Percentiles rank a stretch among this genome's conserved stretches.
These are phyloP conservation scores for Escarpia spicata DNA, from an alignment of 2,888 invertebrate genomes.

Conservation along the genomic window DNA sequence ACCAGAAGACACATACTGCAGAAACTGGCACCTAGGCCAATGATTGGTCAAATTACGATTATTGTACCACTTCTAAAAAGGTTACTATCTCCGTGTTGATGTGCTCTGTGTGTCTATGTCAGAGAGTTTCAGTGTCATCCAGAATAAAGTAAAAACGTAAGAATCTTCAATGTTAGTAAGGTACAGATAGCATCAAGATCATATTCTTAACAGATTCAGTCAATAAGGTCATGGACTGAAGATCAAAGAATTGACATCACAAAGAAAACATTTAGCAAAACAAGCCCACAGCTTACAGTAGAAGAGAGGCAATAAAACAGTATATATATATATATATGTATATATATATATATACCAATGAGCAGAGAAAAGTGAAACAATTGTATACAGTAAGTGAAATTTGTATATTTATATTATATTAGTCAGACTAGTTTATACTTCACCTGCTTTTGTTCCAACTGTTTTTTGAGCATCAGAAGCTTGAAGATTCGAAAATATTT, in stretches of 20 bases:
- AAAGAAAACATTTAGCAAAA: not conserved
- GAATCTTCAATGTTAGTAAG: not conserved
- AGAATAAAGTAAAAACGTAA: not conserved
- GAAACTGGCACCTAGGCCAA: not conserved
- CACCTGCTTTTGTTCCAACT: conserved; percentile 80
- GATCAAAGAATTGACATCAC: not conserved
- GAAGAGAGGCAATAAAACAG: not conserved
- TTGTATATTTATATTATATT: too few relatives aligned
- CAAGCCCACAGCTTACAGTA: not conserved
- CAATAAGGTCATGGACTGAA: not conserved
- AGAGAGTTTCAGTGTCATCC: not conserved
- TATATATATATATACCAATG: not conserved
- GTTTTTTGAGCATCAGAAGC: conserved; percentile 81
- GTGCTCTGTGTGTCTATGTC: not conserved
- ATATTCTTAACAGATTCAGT: not conserved
- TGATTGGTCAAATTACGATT: not conserved
- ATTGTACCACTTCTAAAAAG: not conserved
- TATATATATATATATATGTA: not conserved
- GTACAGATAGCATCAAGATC: not conserved
- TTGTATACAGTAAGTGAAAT: not conserved
- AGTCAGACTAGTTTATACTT: not conserved
- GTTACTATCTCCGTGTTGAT: not conserved
- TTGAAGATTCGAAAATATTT: conserved; percentile 73
- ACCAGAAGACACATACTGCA: not conserved
- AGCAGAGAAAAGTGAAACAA: not conserved